Evolutionary conservation across 2,888 invertebrate species (phyloP).

Genomic region (Nipponacmea schrenckii): DNA sequence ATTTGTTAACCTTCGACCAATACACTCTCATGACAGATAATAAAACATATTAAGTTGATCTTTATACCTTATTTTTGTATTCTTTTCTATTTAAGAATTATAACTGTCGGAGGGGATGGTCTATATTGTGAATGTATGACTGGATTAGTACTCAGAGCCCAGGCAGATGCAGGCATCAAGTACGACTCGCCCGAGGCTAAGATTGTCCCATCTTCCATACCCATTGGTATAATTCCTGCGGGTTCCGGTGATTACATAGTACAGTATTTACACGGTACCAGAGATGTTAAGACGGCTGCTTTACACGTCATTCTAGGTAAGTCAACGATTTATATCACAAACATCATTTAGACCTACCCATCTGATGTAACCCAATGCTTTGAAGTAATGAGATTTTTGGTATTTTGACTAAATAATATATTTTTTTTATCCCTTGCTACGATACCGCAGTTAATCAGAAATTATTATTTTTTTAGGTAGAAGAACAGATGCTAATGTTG

Average conservation of each 20-base stretch:
- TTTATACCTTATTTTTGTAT: neutral
- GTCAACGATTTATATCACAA: conserved; percentile 2
- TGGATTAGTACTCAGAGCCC: conserved; percentile 41
- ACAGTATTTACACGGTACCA: conserved; percentile 50
- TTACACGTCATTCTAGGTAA: conserved; percentile 52
- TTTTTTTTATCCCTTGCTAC: too few relatives aligned
- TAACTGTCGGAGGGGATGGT: conserved; percentile 58
- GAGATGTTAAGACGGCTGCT: conserved; percentile 48
- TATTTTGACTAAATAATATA: neutral
- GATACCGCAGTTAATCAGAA: too few relatives aligned
- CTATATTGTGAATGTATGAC: conserved; percentile 54
- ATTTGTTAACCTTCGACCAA: too few relatives aligned
- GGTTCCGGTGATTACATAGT: conserved; percentile 55
- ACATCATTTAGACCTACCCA: neutral
- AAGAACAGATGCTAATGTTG: conserved; percentile 45
- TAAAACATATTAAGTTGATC: too few relatives aligned
- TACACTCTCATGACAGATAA: too few relatives aligned
- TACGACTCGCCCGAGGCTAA: conserved; percentile 40
- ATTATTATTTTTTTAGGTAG: conserved; percentile 29
- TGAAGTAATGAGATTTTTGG: neutral
- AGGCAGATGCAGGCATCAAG: conserved; percentile 42
- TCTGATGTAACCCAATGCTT: neutral
- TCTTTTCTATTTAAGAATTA: conserved; percentile 39
- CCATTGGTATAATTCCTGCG: conserved; percentile 56
- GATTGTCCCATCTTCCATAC: conserved; percentile 40